Conservation (phyloP, 1,140 invertebrate species). For the Harlomillsia oculata region DNA sequence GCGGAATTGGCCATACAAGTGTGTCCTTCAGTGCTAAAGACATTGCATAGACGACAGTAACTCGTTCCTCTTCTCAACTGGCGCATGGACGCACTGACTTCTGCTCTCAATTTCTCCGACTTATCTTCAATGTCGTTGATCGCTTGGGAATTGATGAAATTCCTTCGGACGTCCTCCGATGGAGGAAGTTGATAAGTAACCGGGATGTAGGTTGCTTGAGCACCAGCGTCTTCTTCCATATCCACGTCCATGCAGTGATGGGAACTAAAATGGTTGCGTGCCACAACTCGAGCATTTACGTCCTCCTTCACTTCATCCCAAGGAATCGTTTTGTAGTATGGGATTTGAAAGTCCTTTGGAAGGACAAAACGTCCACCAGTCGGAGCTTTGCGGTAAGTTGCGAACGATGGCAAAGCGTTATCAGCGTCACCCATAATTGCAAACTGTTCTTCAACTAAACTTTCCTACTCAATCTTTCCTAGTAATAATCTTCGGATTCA, state of each 20-base stretch:
- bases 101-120: not conserved
- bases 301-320: conserved; percentile 7
- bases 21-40: not conserved
- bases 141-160: conserved; percentile 7
- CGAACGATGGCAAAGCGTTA: conserved; percentile 9
- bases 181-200: conserved; percentile 22
- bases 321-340: conserved; percentile 12
- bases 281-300: conserved; percentile 1
- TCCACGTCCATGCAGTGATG: conserved; percentile 22
- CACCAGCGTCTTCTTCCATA: conserved; percentile 18
- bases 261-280: conserved; percentile 6
- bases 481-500: no score
- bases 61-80: not conserved
- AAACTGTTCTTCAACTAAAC: no score
- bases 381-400: conserved; percentile 9
- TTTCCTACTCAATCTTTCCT: no score
- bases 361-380: conserved; percentile 19
- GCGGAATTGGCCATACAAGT: not conserved
- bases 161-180: conserved; percentile 10
- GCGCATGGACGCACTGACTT: not conserved
- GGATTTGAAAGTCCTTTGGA: conserved; percentile 18
- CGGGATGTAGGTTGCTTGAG: conserved; percentile 16
- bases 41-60: conserved; percentile 1
- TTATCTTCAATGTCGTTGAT: conserved; percentile 20
- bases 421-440: no score